Conservation (phyloP, 2,888 invertebrate species). For the Harpalus rufipes region DNA sequence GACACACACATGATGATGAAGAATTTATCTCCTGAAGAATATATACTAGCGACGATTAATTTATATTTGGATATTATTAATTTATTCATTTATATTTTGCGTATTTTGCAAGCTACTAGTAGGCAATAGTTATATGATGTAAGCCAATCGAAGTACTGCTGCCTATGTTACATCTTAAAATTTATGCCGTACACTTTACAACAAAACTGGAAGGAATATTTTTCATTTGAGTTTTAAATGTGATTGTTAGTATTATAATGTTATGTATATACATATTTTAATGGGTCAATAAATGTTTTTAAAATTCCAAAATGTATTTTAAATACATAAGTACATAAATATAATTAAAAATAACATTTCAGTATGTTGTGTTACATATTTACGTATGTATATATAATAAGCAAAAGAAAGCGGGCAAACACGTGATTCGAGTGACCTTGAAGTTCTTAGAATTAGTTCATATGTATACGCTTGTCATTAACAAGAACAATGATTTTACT, state of each 20-base stretch:
- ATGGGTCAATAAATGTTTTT: constrained; percentile 27
- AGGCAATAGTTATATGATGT: constrained; percentile 76
- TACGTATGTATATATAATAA: too few species aligned
- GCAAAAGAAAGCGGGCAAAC: too few species aligned
- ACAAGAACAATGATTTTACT: too few species aligned
- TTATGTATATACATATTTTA: constrained; percentile 22
- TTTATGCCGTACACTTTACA: constrained; percentile 8
- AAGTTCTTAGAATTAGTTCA: too few species aligned
- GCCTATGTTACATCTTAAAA: constrained; percentile 21
- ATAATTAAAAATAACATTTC: background rate
- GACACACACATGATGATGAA: constrained; percentile 93
- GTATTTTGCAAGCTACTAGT: constrained; percentile 83
- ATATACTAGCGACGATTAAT: constrained; percentile 91
- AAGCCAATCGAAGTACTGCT: constrained; percentile 10
- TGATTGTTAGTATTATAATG: constrained; percentile 22
- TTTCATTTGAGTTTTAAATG: constrained; percentile 18
- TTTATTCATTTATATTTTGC: constrained; percentile 88
- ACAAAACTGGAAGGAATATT: constrained; percentile 6
- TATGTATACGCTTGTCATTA: too few species aligned
- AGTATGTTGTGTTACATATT: too few species aligned
- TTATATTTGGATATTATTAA: constrained; percentile 93
- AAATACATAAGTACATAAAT: background rate
- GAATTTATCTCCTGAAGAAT: constrained; percentile 90
- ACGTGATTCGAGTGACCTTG: too few species aligned
- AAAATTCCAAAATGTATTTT: constrained; percentile 15